Evolutionary conservation across 2,797 vertebrate genomes (phyloP).

Genomic region (Poecilia velifera): DNA sequence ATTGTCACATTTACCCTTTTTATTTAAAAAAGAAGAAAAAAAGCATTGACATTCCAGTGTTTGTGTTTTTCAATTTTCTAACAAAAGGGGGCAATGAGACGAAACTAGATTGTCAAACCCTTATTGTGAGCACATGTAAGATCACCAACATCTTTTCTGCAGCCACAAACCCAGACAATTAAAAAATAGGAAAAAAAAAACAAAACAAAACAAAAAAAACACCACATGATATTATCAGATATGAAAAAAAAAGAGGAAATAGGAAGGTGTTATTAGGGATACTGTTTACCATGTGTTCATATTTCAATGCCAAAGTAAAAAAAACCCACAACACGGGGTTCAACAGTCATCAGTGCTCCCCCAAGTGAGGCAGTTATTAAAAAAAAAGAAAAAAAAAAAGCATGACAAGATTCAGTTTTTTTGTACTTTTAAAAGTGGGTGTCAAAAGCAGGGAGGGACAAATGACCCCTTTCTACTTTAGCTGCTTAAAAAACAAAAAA

Average conservation of each 20-base stretch:
- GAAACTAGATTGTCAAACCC: conserved; percentile 73
- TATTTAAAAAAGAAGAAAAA: conserved; percentile 17
- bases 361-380: neutral
- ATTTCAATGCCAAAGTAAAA: conserved; percentile 22
- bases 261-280: neutral
- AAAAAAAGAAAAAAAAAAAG: too few relatives aligned
- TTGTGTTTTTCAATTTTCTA: conserved; percentile 81
- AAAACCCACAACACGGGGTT: conserved; percentile 2
- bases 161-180: neutral
- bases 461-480: conserved; percentile 23
- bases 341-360: conserved; percentile 30
- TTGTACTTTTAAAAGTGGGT: conserved; percentile 4
- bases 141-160: conserved; percentile 40
- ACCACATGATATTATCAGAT: conserved; percentile 34
- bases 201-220: neutral
- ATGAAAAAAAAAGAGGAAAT: conserved; percentile 17
- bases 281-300: neutral
- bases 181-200: neutral
- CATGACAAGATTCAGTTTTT: conserved; percentile 11
- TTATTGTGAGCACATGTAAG: conserved; percentile 44
- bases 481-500: conserved; percentile 35
- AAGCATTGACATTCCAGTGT: conserved; percentile 84
- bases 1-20: conserved; percentile 39
- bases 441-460: conserved; percentile 31
- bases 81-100: conserved; percentile 69